Conservation (phyloP, 23 tunicate species). For the Halocynthia aurantium region DNA sequence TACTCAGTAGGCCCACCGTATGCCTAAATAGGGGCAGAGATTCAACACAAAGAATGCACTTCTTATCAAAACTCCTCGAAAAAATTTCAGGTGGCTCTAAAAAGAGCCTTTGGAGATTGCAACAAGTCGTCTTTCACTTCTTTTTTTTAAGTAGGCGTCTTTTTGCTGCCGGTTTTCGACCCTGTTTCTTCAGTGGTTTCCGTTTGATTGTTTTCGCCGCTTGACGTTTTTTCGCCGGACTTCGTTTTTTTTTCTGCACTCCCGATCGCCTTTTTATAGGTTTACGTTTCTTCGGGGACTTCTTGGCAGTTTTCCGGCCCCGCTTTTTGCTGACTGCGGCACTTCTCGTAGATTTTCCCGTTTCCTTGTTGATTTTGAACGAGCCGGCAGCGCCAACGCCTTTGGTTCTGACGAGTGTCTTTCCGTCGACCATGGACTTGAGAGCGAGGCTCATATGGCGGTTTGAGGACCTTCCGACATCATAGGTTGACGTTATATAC, state of each 20-base stretch:
- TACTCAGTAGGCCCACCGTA: too few relatives aligned
- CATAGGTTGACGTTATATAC: constrained; percentile 47
- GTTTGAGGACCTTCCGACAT: constrained; percentile 20
- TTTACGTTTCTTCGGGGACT: constrained; percentile 15
- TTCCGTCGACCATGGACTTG: constrained; percentile 52
- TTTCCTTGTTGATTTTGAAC: constrained; percentile 37
- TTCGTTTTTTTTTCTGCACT: constrained; percentile 2
- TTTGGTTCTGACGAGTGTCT: constrained; percentile 45
- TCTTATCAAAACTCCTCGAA: constrained; percentile 10
- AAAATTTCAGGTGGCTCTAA: constrained; percentile 71
- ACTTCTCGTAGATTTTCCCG: not conserved
- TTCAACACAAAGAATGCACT: too few relatives aligned
- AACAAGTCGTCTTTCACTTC: constrained; percentile 12
- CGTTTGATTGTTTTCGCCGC: constrained; percentile 19
- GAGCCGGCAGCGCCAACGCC: constrained; percentile 83
- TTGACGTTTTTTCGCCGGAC: constrained; percentile 24
- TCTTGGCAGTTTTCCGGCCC: constrained; percentile 27
- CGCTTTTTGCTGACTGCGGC: constrained; percentile 16
- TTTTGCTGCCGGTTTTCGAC: constrained; percentile 20
- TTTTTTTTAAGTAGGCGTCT: constrained; percentile 11
- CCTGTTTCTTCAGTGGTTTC: constrained; percentile 30
- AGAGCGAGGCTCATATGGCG: constrained; percentile 33
- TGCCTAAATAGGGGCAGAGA: too few relatives aligned
- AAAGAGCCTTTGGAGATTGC: constrained; percentile 57
- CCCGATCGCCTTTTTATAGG: not conserved